A percentile compares a stretch with the other conserved stretches of the same genome.
phyloP scores from a whole-genome alignment of 2,113 vertebrate species.

The Isurus oxyrinchus region DNA sequence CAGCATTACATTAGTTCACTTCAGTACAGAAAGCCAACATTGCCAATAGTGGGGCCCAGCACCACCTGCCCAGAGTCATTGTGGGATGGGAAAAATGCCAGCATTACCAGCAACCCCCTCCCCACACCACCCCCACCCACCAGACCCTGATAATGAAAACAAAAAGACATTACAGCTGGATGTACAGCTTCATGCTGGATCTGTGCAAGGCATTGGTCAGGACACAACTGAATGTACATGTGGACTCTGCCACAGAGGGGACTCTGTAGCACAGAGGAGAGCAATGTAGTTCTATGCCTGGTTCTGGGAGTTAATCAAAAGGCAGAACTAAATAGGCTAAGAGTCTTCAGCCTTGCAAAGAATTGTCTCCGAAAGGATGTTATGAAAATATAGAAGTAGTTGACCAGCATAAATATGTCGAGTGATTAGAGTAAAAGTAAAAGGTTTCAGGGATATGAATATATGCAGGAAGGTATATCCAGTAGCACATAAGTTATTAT shows the following conservation, averaged over 20 bases:
- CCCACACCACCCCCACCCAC: no score
- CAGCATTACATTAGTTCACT: background rate
- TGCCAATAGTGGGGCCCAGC: background rate
- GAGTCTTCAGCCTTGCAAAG: background rate
- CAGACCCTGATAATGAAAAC: background rate
- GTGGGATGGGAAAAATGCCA: background rate
- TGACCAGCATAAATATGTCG: background rate
- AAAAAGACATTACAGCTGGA: background rate
- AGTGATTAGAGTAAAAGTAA: background rate
- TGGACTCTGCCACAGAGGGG: no score
- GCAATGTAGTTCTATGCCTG: background rate
- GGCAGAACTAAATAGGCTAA: background rate
- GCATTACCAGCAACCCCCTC: background rate
- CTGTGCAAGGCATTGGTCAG: background rate
- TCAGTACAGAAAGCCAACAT: background rate
- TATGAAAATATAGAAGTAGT: background rate
- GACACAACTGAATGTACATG: background rate
- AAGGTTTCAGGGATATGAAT: background rate
- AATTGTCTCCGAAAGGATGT: background rate
- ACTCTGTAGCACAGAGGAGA: background rate
- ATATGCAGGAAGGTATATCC: background rate
- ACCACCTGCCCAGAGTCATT: background rate
- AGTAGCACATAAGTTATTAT: no score
- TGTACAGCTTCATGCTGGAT: background rate
- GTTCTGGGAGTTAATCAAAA: background rate